Evolutionary conservation across 2,797 vertebrate species (phyloP), one percentile per base, ranked within the genome.

Genomic region (Chiroxiphia lanceolata): DNA sequence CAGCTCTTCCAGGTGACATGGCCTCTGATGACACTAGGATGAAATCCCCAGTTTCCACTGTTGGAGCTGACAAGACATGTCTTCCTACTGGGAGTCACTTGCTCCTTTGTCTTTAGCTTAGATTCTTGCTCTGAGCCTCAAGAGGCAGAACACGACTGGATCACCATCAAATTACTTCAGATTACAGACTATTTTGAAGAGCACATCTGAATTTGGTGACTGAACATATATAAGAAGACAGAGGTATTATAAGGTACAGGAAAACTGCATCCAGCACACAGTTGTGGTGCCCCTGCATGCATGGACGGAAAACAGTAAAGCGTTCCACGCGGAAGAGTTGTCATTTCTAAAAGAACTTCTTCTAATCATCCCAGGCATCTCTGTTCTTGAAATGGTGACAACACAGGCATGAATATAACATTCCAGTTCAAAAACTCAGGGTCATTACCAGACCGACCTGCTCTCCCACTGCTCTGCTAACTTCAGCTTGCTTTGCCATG

Each of bases 321-420:
- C 19, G 6, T 5, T 50, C 51, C 38, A 29, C 3, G 26, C 0
- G 0, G 29, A 61, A 87, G 45, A 67, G 17, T 0, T 48, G 42
- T 27, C 22, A 75, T 42, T 56, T 2, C 1, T 38, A 48, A 89
- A 89, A 7, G 1, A 45, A 26, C 36, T 40, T 65, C 23, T 53
- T 56, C 34, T 4, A 12, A 54, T 18, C n/a, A 78, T 25, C 10
- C 50, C 38, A 64, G 53, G 48, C 31, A 71, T 31, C 34, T 83
- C 51, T 12, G 2, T 29, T 33, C 6, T 36, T 31, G 17, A 83
- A 89, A 75, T 0, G 1, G n/a, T 45, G 36, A 68, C 14, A 45
- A 47, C 27, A 51, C 5, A 53, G 61, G 18, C 21, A 70, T 6
- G 13, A 38, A 75, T 36, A 10, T 12, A 67, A 34, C 29, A 21